Evolutionary conservation across 2,888 invertebrate species (phyloP), one percentile per base, ranked within the genome.

Genomic region (Dorcus parallelipipedus): DNA sequence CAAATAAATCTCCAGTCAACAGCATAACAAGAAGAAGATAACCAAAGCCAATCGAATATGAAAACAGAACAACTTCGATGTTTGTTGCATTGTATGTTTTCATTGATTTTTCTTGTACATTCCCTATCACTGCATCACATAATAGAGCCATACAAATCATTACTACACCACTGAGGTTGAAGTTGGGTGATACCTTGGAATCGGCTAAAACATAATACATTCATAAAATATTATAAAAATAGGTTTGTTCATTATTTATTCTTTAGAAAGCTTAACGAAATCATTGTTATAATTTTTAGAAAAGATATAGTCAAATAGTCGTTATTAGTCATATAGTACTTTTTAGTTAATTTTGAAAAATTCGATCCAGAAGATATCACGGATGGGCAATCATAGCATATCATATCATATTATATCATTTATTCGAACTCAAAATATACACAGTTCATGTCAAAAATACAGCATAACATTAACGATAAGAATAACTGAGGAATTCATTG

Each of bases 61-160:
- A 97, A 74, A 94, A 96, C 54, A 94, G 83, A 0, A 95, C 95
- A 49, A 97, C 90, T 83, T 97, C 97, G 63, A 91, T 90, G 77
- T 94, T 96, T 0, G 89, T 82, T 0, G 94, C 94, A 62, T 87
- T 85, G 73, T 89, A 84, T 61, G 86, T 85, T 70, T 91, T 92
- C 91, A 98, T 95, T 0, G 90, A 89, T 75, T 96, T 96, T 76
- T 98, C 97, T 79, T 98, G 97, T 0, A 97, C 91, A 79, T 98
- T 98, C 17, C 97, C 97, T 64, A 98, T 97, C 8, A 92, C 85
- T 0, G 97, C 97, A 79, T 98, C 97, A 71, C 96, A 97, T 3
- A 96, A 79, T 52, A 98, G 78, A 0, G 97, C 97, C 68, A 90
- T 81, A 1, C 89, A 90, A 67, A 92, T 92, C 80, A 92, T 87